Evolutionary conservation across 2,113 vertebrate species (phyloP).

Genomic region (Pangasianodon gigas): DNA sequence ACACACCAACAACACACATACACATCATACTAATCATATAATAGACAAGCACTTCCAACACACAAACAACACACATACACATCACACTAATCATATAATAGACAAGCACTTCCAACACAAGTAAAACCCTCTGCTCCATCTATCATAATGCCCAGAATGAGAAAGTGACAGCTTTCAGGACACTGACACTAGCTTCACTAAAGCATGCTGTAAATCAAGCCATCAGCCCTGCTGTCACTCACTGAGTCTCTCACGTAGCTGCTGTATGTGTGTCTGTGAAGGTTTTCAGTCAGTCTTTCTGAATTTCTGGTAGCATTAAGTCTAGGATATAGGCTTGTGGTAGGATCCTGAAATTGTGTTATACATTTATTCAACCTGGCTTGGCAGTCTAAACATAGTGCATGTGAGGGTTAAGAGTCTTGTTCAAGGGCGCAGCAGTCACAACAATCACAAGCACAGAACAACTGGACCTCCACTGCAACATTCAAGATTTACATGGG

Average conservation of each 20-base stretch:
- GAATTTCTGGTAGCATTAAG: neutral
- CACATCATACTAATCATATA: neutral
- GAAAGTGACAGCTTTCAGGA: neutral
- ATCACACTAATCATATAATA: constrained; percentile 7
- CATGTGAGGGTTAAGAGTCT: neutral
- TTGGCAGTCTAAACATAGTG: neutral
- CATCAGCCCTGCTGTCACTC: constrained; percentile 6
- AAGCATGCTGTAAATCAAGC: constrained; percentile 13
- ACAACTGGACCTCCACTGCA: neutral
- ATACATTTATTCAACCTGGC: constrained; percentile 3
- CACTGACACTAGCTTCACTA: constrained; percentile 16
- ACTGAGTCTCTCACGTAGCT: neutral
- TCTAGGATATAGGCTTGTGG: neutral
- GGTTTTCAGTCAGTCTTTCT: neutral
- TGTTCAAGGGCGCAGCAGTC: neutral
- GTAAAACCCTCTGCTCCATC: neutral
- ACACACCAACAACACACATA: neutral
- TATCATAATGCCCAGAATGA: neutral
- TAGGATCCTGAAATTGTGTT: neutral
- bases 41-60: neutral
- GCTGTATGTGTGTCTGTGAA: neutral
- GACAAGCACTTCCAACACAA: neutral
- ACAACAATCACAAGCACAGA: neutral
- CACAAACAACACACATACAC: neutral
- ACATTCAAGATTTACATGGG: neutral